These are phyloP conservation scores for Lithophane semibrunnea DNA, from an alignment of 2,888 invertebrate species.

Conservation along the genomic window DNA sequence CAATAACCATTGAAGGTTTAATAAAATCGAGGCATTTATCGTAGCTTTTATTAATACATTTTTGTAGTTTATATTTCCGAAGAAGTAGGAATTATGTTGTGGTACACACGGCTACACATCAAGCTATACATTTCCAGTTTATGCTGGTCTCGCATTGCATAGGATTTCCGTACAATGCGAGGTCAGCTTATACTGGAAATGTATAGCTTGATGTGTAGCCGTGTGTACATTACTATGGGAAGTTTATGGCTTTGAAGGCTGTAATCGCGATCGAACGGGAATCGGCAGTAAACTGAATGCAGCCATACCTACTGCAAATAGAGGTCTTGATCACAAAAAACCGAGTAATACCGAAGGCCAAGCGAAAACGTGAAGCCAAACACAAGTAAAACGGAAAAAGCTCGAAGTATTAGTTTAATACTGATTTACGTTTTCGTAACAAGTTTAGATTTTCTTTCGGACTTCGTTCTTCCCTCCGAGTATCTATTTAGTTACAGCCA, in stretches of 20 bases:
- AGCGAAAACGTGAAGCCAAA: neutral
- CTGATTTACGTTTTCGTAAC: neutral
- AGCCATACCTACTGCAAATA: constrained; percentile 63
- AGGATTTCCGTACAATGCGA: too few species aligned
- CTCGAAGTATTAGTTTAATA: neutral
- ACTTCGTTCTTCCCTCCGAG: neutral
- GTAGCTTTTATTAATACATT: constrained; percentile 69
- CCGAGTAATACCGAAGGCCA: constrained; percentile 17
- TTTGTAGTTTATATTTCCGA: constrained; percentile 68
- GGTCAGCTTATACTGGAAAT: too few species aligned
- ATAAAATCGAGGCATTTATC: constrained; percentile 64
- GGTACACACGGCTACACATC: too few species aligned
- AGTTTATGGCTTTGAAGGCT: constrained; percentile 74
- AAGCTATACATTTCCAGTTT: too few species aligned
- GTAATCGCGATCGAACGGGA: constrained; percentile 72
- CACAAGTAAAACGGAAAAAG: neutral
- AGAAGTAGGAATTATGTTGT: constrained; percentile 76
- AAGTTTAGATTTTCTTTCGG: neutral
- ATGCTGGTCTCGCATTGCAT: too few species aligned
- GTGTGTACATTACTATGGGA: constrained; percentile 66
- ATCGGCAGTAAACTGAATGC: constrained; percentile 69
- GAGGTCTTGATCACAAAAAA: constrained; percentile 24
- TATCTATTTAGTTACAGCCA: neutral
- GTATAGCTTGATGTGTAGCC: too few species aligned
- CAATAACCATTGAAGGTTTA: constrained; percentile 63